phyloP scores from a whole-genome alignment of 35 echinoderm and acorn worm species.

The Diadema setosum region DNA sequence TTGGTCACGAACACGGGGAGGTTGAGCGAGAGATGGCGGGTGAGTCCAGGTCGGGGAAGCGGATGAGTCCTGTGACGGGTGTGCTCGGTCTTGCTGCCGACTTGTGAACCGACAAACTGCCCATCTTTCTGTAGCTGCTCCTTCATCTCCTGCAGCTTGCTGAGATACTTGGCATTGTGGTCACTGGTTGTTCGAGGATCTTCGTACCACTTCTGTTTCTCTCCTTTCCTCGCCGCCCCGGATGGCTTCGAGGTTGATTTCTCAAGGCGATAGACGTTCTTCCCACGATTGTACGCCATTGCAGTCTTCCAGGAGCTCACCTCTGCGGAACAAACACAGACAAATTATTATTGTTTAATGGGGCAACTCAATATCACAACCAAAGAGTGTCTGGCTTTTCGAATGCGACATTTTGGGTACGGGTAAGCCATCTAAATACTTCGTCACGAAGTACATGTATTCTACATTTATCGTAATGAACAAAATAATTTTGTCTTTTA shows the following conservation, averaged over 20 bases:
- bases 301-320: neutral
- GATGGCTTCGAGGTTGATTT: neutral
- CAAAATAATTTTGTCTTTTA: too few relatives aligned
- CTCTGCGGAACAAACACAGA: neutral
- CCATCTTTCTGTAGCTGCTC: conserved; percentile 16
- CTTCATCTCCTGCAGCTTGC: conserved; percentile 28
- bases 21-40: neutral
- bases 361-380: too few relatives aligned
- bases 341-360: too few relatives aligned
- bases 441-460: too few relatives aligned
- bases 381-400: too few relatives aligned
- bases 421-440: too few relatives aligned
- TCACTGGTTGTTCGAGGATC: conserved; percentile 7
- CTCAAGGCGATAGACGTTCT: neutral
- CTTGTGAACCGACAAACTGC: neutral
- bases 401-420: too few relatives aligned
- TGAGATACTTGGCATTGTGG: conserved; percentile 35
- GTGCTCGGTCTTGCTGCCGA: neutral
- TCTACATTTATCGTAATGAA: too few relatives aligned
- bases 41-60: neutral
- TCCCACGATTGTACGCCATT: neutral
- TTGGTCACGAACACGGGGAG: conserved; percentile 6
- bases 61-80: neutral
- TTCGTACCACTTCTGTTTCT: conserved; percentile 36
- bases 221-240: neutral